Evolutionary conservation across 2,797 vertebrate species (phyloP).

Genomic region (Thamnophis elegans): DNA sequence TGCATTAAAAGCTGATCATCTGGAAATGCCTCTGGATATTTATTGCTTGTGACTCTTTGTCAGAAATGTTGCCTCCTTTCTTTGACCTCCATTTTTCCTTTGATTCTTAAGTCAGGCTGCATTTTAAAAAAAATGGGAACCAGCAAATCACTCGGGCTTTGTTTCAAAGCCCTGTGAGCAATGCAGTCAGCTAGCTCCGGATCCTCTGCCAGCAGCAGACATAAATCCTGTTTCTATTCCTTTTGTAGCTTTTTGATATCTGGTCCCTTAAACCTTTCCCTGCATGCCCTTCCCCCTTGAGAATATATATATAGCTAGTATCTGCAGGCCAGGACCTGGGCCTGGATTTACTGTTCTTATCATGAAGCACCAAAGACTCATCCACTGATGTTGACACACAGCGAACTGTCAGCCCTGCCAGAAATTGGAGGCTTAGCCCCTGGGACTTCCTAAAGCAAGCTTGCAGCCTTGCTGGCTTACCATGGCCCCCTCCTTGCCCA

Average conservation of each 20-base stretch:
- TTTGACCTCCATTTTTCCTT: not conserved
- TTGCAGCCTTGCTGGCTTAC: not conserved
- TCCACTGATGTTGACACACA: not conserved
- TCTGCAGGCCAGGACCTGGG: not conserved
- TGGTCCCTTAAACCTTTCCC: slow-evolving; percentile 22
- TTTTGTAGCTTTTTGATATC: slow-evolving; percentile 16
- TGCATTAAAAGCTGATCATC: slow-evolving; percentile 1
- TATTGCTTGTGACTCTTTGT: not conserved
- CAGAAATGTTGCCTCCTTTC: not conserved
- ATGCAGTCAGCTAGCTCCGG: not conserved
- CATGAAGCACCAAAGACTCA: slow-evolving; percentile 14
- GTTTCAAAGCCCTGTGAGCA: not conserved
- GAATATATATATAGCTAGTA: not conserved
- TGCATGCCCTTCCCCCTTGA: not conserved
- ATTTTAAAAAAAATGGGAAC: not conserved
- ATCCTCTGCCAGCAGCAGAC: slow-evolving; percentile 24
- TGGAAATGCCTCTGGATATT: slow-evolving; percentile 9
- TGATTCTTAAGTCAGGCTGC: accelerated
- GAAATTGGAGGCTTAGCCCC: slow-evolving; percentile 8
- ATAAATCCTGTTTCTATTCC: slow-evolving; percentile 9
- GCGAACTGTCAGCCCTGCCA: not conserved
- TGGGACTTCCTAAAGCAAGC: slow-evolving; percentile 14
- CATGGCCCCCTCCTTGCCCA: not conserved
- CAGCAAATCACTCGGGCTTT: not conserved
- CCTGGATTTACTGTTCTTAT: slow-evolving; percentile 30